Evolutionary conservation across 35 echinoderm and acorn worm species (phyloP).

Genomic region (Stichopus chloronotus): DNA sequence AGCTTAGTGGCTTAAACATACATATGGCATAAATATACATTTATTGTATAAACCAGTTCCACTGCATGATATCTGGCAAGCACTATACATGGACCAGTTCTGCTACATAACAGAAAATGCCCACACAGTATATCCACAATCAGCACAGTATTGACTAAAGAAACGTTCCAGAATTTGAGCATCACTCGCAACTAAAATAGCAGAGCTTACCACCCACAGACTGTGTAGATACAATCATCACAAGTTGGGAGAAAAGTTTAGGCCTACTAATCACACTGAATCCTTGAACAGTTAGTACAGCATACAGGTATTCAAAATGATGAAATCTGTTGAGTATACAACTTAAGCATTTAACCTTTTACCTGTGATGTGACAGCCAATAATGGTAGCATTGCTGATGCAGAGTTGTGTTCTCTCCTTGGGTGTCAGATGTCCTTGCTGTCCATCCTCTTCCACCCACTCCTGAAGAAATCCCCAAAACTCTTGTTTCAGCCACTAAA

Average conservation of each 20-base stretch:
- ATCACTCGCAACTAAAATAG: neutral
- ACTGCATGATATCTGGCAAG: neutral
- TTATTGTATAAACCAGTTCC: neutral
- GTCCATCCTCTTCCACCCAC: constrained; percentile 50
- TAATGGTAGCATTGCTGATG: constrained; percentile 57
- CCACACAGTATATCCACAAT: neutral
- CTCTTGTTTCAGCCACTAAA: constrained; percentile 63
- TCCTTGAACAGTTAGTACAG: neutral
- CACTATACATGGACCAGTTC: constrained; percentile 1
- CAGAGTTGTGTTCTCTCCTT: constrained; percentile 50
- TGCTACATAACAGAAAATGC: neutral
- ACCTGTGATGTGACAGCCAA: constrained; percentile 68
- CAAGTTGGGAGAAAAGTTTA: neutral
- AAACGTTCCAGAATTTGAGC: neutral
- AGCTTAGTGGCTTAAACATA: neutral
- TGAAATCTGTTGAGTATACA: neutral
- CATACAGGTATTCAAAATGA: neutral
- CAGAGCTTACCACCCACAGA: neutral
- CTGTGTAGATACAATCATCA: neutral
- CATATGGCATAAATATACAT: neutral
- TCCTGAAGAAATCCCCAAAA: constrained; percentile 62
- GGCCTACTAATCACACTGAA: neutral
- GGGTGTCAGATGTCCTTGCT: constrained; percentile 20
- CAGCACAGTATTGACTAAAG: neutral
- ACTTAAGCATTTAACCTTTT: neutral